A percentile compares a stretch with the other conserved stretches of the same genome.
phyloP scores from a whole-genome alignment of 2,113 vertebrate genomes.

The Megaceryle torquata region DNA sequence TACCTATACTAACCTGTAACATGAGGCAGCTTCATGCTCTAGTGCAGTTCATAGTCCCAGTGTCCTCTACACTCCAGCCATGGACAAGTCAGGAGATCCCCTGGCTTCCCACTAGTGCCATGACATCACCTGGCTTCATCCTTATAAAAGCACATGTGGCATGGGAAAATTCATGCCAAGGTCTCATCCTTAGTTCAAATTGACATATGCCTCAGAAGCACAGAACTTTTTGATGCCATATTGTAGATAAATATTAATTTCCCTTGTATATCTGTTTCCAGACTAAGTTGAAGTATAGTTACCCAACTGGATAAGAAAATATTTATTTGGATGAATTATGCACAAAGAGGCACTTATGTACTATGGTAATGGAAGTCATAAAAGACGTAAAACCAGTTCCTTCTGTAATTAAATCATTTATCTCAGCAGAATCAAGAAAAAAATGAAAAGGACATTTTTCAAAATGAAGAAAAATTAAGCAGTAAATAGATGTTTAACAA shows the following conservation, averaged over 20 bases:
- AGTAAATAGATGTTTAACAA: neutral
- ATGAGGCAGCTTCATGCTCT: neutral
- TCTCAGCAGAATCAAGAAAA: neutral
- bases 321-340: neutral
- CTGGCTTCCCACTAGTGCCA: neutral
- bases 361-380: neutral
- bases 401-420: constrained; percentile 9
- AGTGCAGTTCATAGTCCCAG: neutral
- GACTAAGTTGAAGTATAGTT: neutral
- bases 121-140: neutral
- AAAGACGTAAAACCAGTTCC: neutral
- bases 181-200: neutral
- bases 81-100: neutral
- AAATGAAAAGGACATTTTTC: neutral
- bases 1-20: neutral
- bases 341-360: neutral
- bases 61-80: neutral
- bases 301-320: neutral
- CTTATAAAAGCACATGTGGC: accelerated
- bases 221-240: neutral
- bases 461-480: neutral
- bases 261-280: neutral
- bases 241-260: neutral
- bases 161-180: neutral
- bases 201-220: neutral